Evolutionary conservation across 2,113 vertebrate genomes (phyloP), one percentile per base, ranked within the genome.

Genomic region (Brachirus orientalis): DNA sequence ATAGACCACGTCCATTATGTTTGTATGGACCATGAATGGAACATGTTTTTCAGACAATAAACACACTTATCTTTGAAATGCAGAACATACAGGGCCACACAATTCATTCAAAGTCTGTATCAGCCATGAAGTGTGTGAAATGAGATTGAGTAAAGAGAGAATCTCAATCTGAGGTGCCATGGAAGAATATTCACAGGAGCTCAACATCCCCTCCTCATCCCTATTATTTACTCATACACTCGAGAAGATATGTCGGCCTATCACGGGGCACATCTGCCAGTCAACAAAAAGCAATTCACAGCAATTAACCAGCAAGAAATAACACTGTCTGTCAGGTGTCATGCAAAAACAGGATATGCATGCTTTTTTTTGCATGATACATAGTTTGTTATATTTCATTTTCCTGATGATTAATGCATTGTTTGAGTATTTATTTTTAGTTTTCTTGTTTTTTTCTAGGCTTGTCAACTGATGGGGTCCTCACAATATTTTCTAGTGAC

Each of bases 181-280:
- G 13, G 18, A 70, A 74, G 69, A 65, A 41, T 46, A 22, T 57
- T 70, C 36, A 46, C 8, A 41, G 19, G 11, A 44, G 17, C 51
- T 56, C 57, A 33, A 8, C 37, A 33, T 44, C 19, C 35, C 19
- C 45, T 80, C 46, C 38, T 16, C 20, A 13, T 47, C 19, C 17
- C 44, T 70, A 36, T 76, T 71, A 63, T 70, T 75, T 72, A 63
- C 54, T 50, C 38, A 62, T 73, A 54, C 41, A n/a, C 44, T 57
- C 45, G n/a, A 51, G n/a, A 18, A 45, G 36, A 70, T 14, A 41
- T 45, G 67, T 51, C 61, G 51, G 19, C 17, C 73, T 53, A 43
- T 69, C 52, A 70, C 52, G 59, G 38, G 14, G 40, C 59, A 19
- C 28, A 57, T 38, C 62, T 72, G 57, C 63, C 77, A 77, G 5